Percentiles rank a stretch among this genome's conserved stretches.
phyloP scores from a whole-genome alignment of 2,797 vertebrate species.

The Clarias laeviceps region DNA sequence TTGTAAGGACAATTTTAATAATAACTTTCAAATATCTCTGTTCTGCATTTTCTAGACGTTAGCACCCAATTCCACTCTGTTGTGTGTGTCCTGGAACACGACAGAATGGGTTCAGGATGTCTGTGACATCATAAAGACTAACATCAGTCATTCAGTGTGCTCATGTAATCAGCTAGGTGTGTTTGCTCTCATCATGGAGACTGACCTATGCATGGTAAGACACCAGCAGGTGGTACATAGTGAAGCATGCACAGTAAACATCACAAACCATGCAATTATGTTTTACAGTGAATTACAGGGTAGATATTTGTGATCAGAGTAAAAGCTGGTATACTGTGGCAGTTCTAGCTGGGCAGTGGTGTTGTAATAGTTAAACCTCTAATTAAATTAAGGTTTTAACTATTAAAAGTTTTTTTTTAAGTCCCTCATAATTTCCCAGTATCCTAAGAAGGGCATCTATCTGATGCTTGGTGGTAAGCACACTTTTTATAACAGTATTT shows the following conservation, averaged over 20 bases:
- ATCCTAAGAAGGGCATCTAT: not conserved
- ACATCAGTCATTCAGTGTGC: slow-evolving; percentile 58
- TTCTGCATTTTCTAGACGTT: not conserved
- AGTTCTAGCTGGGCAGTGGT: no score
- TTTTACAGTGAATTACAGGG: not conserved
- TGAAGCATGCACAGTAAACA: no score
- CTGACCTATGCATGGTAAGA: slow-evolving; percentile 20
- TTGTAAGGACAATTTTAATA: not conserved
- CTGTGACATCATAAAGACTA: slow-evolving; percentile 56
- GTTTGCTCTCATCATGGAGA: slow-evolving; percentile 73
- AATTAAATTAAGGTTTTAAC: not conserved
- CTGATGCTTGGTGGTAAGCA: not conserved
- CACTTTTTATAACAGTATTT: not conserved
- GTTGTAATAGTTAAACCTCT: no score
- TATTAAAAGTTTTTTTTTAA: no score
- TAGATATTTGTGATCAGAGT: no score
- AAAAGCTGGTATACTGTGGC: not conserved
- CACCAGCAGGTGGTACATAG: not conserved
- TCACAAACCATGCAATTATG: not conserved
- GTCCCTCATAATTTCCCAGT: not conserved
- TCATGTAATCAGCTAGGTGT: slow-evolving; percentile 67
- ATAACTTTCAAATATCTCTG: not conserved
- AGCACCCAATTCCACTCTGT: slow-evolving; percentile 25
- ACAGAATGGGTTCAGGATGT: slow-evolving; percentile 65
- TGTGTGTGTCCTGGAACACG: slow-evolving; percentile 71